Base-by-base conservation (phyloP, 2,888 invertebrate genomes). In the Drosophila heteroneura region DNA sequence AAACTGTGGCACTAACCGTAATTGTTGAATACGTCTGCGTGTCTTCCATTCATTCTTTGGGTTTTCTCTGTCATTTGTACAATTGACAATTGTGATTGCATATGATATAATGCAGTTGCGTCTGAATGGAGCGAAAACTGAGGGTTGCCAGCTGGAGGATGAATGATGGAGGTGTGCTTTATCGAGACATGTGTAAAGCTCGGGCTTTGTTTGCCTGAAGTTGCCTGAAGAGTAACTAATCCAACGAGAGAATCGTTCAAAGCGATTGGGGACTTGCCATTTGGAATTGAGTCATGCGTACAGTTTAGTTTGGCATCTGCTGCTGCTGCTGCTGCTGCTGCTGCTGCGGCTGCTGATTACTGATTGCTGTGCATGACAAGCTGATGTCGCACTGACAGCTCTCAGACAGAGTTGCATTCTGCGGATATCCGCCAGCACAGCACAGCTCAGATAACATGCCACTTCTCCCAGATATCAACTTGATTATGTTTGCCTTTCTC, bases 81-180 rank as follows among this genome's bases (percentile, higher is more conserved):
- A 85, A 85, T 85, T 85, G 88, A 84, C 84, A 87, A 87, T 84
- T 87, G 82, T 82, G 88, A 88, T 88, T 88, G 85, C 88, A 85
- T 85, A 83, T 89, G 83, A 67, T 84, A 83, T 86, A 80, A 89
- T 83, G 86, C 82, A 83, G 69, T 71, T 71, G 73, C 14, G 14
- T 58, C 63, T 69, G 74, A 60, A 68, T 62, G 14, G 37, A 52
- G 2, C 22, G 65, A 52, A 30, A 30, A 4, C 41, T 41, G n/a
- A 49, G 30, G 30, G 2, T 3, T 5, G 35, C 35, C 35, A 35
- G 35, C 35, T 3, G 35, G 16, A 16, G 35, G 35, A 16, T 44
- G 52, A 22, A n/a, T 14, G 47, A 6, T 30, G 30, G 14, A 52
- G 33, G 10, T 33, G 28, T n/a, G 22, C 49, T 28, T 30, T 14